These are phyloP conservation scores for Margarornis squamiger DNA, from an alignment of 2,797 vertebrate species.

Conservation along the genomic window DNA sequence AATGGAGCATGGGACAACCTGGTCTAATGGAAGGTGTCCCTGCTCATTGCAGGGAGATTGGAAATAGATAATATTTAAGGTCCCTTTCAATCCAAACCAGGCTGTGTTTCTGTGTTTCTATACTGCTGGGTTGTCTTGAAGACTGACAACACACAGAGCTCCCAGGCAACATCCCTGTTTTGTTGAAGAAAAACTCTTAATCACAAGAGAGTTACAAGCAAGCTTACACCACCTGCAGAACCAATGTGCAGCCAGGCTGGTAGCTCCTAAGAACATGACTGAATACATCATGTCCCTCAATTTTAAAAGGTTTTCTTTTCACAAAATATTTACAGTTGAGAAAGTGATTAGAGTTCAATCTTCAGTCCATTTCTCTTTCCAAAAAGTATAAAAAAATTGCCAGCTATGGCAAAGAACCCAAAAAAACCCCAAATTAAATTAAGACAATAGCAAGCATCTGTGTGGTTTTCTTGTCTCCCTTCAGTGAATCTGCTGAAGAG, in stretches of 20 bases:
- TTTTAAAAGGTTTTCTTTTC: not conserved
- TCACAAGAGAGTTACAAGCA: not conserved
- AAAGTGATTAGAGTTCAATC: not conserved
- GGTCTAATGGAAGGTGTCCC: not conserved
- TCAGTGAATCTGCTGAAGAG: conserved; percentile 14
- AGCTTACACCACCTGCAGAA: not conserved
- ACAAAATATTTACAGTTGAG: not conserved
- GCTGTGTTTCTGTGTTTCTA: not conserved
- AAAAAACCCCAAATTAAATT: not conserved
- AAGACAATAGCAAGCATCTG: conserved; percentile 21
- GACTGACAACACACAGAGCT: not conserved
- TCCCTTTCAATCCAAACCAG: not conserved
- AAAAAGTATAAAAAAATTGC: not conserved
- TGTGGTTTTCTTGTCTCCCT: conserved; percentile 17
- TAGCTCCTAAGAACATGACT: not conserved
- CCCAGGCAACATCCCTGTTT: not conserved
- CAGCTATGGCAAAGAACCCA: not conserved
- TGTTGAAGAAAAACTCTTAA: not conserved
- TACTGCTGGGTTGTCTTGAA: not conserved
- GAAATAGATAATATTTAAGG: not conserved
- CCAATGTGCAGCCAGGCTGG: not conserved
- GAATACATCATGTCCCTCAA: not conserved
- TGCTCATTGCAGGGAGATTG: not conserved
- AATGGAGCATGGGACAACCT: not conserved
- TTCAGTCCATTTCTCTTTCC: not conserved